Evolutionary conservation across 2,797 vertebrate genomes (phyloP), one percentile per base, ranked within the genome.

Genomic region (Sternotherus odoratus): DNA sequence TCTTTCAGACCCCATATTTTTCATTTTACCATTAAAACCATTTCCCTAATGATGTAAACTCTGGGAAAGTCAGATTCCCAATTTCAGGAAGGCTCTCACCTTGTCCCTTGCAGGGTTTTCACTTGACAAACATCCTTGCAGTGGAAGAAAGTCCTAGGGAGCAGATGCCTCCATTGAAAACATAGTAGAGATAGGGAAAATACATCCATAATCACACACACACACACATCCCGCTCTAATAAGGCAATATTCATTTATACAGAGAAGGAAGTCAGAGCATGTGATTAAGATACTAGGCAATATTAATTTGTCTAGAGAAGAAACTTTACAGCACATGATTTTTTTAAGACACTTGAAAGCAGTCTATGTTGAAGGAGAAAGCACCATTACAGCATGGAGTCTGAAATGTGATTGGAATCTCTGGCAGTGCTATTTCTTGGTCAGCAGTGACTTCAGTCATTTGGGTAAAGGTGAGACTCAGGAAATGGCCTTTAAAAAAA

Each of bases 321-420:
- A 94, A 84, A 91, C 91, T 96, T 92, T 94, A 94, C 77, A 96
- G 93, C 95, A 94, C 93, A 95, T 96, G 94, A 89, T 95, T 97
- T 97, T 97, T 91, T 95, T 96, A 96, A 97, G 96, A 97, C 96
- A 97, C 91, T 97, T 95, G 89, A 96, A 97, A 97, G 93, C 94
- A 93, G 95, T 85, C 86, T 94, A 95, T 79, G 96, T 94, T 43
- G 85, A 95, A 96, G 43, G 43, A 36, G 91, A 96, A 97, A 96
- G 96, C 96, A 97, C 96, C 97, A 97, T 97, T 95, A 90, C 84
- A 92, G 89, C 93, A 95, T 85, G 84, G 93, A 95, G 94, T 90
- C 87, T 86, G 92, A 95, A 95, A 95, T 93, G 79, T 79, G 83
- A 87, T 93, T 93, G 92, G 91, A 95, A 86, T 93, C 87, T 94